Evolutionary conservation across 2,888 invertebrate genomes (phyloP).

Genomic region (Apodemia zela): DNA sequence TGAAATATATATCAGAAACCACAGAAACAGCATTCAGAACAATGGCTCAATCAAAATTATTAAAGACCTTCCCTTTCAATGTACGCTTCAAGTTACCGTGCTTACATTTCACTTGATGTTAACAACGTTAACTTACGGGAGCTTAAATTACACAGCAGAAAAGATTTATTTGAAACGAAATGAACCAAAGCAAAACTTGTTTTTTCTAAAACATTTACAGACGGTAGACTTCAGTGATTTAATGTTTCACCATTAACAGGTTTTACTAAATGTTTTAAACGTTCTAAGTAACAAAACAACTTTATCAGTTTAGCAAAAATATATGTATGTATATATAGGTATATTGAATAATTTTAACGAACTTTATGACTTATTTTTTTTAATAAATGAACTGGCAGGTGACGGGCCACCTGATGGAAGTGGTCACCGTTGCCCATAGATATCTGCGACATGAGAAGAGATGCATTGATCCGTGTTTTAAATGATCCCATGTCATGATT

Average conservation of each 20-base stretch:
- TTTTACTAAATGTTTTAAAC: too few relatives aligned
- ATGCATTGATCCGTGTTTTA: too few relatives aligned
- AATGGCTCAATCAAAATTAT: slow-evolving; percentile 35
- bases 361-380: too few relatives aligned
- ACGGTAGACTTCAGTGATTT: slow-evolving; percentile 11
- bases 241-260: slow-evolving; percentile 7
- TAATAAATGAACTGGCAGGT: too few relatives aligned
- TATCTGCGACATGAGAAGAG: too few relatives aligned
- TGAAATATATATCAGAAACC: slow-evolving; percentile 24
- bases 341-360: too few relatives aligned
- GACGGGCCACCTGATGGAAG: too few relatives aligned
- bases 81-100: not conserved
- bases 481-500: too few relatives aligned
- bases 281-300: too few relatives aligned
- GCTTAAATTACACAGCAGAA: not conserved
- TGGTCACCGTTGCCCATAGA: too few relatives aligned
- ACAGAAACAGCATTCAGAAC: slow-evolving; percentile 29
- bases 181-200: slow-evolving; percentile 7
- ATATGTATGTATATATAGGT: too few relatives aligned
- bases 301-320: too few relatives aligned
- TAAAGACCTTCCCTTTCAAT: slow-evolving; percentile 23
- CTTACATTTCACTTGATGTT: slow-evolving; percentile 3
- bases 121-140: slow-evolving; percentile 17
- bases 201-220: slow-evolving; percentile 14
- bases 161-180: slow-evolving; percentile 11